Base-by-base conservation (phyloP, 2,113 vertebrate genomes). In the Poicephalus gulielmi region DNA sequence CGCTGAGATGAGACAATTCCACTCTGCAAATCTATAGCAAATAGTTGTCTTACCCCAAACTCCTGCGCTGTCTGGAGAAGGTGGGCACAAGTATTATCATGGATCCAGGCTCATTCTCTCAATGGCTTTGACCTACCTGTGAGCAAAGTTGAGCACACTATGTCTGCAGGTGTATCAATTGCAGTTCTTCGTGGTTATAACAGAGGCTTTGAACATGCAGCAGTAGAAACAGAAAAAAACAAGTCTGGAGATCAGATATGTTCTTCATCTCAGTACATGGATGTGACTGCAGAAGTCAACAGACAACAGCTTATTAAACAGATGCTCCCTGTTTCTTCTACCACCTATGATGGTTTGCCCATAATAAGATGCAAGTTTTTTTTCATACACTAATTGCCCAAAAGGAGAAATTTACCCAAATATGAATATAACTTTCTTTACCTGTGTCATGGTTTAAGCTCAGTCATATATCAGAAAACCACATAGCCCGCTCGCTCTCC, bases 41-140 rank as follows among this genome's bases (percentile, higher is more conserved):
- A 41, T 14, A 19, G 19, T 4, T 53, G n/a, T 2, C 8, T 24
- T 53, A 44, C 31, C n/a, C 31, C n/a, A 15, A 79, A 50, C 17
- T 28, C 47, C 43, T 28, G 17, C 4, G 46, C 46, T 82, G 41
- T 2, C 46, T 46, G 37, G 7, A 82, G 57, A 28, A 76, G 71
- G 17, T 3, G 6, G 37, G 5, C 35, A 30, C 2, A 4, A 31
- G 19, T 12, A 3, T 10, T 8, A 0, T 4, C 3, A 0, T 3
- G 15, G 63, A 14, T 46, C 6, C 83, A 60, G 28, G 10, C 11
- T 63, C 28, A 22, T 50, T 28, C 18, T 41, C 19, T 18, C 20
- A 11, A 3, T 18, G 68, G 35, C 6, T 77, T 13, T 83, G 71
- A 13, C 22, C 10, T 49, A 35, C 31, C 13, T 17, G 1, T 0